Evolutionary conservation across 1,140 invertebrate genomes (phyloP).

Genomic region (Drosophila guanche): DNA sequence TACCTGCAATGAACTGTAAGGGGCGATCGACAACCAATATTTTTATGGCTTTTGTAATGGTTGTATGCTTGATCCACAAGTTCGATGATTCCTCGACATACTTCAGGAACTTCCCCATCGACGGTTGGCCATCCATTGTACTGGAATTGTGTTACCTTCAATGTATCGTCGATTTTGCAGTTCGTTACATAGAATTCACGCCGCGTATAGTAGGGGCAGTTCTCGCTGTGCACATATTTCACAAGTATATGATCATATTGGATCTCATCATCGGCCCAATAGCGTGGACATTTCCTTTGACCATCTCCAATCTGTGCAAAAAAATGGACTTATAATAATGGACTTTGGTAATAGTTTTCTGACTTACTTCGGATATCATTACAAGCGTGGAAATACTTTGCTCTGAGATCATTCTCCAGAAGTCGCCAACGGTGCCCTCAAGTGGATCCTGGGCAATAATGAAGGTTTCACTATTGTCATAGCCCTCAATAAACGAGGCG

Average conservation of each 20-base stretch:
- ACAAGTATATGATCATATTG: constrained; percentile 93
- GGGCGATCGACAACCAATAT: constrained; percentile 85
- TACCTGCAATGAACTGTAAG: constrained; percentile 93
- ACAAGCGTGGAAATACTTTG: constrained; percentile 95
- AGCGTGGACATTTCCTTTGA: constrained; percentile 91
- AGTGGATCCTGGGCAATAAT: constrained; percentile 98
- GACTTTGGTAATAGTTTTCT: too few relatives aligned
- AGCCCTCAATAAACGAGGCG: constrained; percentile 98
- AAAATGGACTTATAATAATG: too few relatives aligned
- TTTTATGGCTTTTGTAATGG: constrained; percentile 84
- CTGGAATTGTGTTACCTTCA: constrained; percentile 92
- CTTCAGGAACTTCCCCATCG: constrained; percentile 93
- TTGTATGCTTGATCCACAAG: constrained; percentile 88
- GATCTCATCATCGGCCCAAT: constrained; percentile 95
- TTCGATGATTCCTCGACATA: constrained; percentile 92
- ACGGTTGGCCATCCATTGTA: constrained; percentile 95
- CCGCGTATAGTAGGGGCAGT: constrained; percentile 93
- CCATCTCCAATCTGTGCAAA: constrained; percentile 87
- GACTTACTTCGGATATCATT: constrained; percentile 95
- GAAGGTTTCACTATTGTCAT: constrained; percentile 96
- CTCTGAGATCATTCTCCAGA: constrained; percentile 98
- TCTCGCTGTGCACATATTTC: constrained; percentile 93
- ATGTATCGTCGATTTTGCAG: constrained; percentile 89
- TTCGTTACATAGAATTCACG: constrained; percentile 92
- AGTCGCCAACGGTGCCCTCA: constrained; percentile 94